phyloP scores from a whole-genome alignment of 2,113 vertebrate genomes.

The Charadrius vociferus region DNA sequence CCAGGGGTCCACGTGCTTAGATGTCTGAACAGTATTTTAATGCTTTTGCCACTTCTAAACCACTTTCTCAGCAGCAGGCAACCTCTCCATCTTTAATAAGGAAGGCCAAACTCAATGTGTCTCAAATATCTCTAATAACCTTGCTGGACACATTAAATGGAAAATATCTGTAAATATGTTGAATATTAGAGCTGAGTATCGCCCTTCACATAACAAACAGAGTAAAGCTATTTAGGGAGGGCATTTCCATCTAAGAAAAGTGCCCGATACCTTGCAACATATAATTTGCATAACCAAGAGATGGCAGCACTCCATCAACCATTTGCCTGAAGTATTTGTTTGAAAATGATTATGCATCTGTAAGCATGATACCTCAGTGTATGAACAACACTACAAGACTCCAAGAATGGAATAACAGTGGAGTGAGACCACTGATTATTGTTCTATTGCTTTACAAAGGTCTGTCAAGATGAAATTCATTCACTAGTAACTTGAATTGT shows the following conservation, averaged over 20 bases:
- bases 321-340: constrained; percentile 11
- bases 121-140: not conserved
- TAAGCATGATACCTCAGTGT: not conserved
- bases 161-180: not conserved
- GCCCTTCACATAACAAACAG: not conserved
- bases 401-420: not conserved
- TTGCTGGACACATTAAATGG: not conserved
- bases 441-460: constrained; percentile 14
- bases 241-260: not conserved
- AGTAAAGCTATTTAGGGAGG: not conserved
- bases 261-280: not conserved
- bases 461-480: constrained; percentile 23
- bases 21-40: not conserved
- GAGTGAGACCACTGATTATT: not conserved
- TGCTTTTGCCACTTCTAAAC: not conserved
- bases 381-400: not conserved
- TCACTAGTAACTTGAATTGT: not conserved
- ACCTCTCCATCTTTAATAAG: not conserved
- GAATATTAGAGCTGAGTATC: not conserved
- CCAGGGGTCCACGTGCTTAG: not conserved
- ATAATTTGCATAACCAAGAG: constrained; percentile 73
- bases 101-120: not conserved
- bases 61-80: not conserved
- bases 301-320: constrained; percentile 68
- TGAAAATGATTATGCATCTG: not conserved